Percentiles rank a stretch among this genome's conserved stretches.
phyloP scores from a whole-genome alignment of 2,888 invertebrate species.

The Ennomos quercinarius region DNA sequence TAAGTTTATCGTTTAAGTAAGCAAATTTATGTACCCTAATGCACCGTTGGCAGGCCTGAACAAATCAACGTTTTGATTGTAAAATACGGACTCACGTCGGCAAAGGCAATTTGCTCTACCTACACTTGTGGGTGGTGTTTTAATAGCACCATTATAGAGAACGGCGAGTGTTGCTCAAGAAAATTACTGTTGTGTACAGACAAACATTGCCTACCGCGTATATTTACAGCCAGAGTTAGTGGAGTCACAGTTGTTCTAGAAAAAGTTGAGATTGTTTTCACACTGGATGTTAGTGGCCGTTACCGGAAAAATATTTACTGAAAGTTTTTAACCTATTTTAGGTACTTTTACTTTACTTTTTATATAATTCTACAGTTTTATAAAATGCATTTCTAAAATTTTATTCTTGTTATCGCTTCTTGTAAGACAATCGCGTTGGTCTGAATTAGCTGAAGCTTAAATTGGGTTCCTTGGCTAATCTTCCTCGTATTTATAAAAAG shows the following conservation, averaged over 20 bases:
- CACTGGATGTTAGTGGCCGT: slow-evolving; percentile 18
- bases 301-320: slow-evolving; percentile 28
- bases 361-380: too few species aligned
- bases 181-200: slow-evolving; percentile 69
- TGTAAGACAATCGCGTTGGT: slow-evolving; percentile 32
- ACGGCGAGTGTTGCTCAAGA: slow-evolving; percentile 75
- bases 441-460: slow-evolving; percentile 37
- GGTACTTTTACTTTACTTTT: neutral
- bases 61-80: slow-evolving; percentile 83
- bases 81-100: slow-evolving; percentile 73
- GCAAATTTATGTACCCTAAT: slow-evolving; percentile 78
- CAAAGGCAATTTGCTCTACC: slow-evolving; percentile 72
- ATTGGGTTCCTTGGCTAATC: slow-evolving; percentile 34
- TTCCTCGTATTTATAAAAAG: slow-evolving; percentile 1
- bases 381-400: neutral
- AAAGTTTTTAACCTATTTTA: slow-evolving; percentile 20
- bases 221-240: slow-evolving; percentile 61
- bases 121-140: slow-evolving; percentile 81
- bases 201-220: slow-evolving; percentile 56
- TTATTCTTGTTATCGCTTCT: slow-evolving; percentile 2
- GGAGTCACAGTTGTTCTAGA: slow-evolving; percentile 42
- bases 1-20: slow-evolving; percentile 74
- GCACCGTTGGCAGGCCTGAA: slow-evolving; percentile 72
- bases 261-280: slow-evolving; percentile 36
- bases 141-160: slow-evolving; percentile 79